Evolutionary conservation across 2,888 invertebrate species (phyloP).

Genomic region (Pseudococcus viburni): DNA sequence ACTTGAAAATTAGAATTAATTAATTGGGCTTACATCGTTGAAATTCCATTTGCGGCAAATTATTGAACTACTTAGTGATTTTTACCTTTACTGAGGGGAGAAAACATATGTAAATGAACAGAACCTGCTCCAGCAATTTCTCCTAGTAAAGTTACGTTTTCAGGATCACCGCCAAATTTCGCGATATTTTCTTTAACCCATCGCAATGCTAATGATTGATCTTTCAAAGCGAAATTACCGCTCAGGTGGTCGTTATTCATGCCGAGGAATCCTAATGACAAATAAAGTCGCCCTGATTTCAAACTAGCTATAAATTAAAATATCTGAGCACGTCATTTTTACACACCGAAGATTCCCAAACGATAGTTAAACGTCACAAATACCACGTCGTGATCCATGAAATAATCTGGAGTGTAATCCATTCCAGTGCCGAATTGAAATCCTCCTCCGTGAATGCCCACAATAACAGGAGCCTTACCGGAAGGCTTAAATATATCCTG

Average conservation of each 20-base stretch:
- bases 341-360: background rate
- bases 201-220: slow-evolving; percentile 74
- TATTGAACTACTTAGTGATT: too few relatives aligned
- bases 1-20: too few relatives aligned
- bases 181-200: slow-evolving; percentile 74
- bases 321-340: background rate
- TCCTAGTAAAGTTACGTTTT: slow-evolving; percentile 63
- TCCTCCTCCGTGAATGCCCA: background rate
- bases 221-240: slow-evolving; percentile 66
- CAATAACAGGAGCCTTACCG: background rate
- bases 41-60: too few relatives aligned
- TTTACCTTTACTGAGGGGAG: slow-evolving; percentile 66
- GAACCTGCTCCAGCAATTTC: slow-evolving; percentile 66
- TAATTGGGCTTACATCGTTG: too few relatives aligned
- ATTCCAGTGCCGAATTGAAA: background rate
- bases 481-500: background rate
- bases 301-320: background rate
- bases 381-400: background rate
- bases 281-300: background rate
- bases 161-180: slow-evolving; percentile 62
- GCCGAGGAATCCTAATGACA: background rate
- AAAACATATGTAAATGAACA: slow-evolving; percentile 65
- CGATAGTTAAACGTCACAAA: background rate
- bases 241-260: slow-evolving; percentile 76
- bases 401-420: background rate